Percentiles rank a stretch among this genome's conserved stretches.
Conservation (phyloP, 2,113 vertebrate species). For the Nothocercus julius region DNA sequence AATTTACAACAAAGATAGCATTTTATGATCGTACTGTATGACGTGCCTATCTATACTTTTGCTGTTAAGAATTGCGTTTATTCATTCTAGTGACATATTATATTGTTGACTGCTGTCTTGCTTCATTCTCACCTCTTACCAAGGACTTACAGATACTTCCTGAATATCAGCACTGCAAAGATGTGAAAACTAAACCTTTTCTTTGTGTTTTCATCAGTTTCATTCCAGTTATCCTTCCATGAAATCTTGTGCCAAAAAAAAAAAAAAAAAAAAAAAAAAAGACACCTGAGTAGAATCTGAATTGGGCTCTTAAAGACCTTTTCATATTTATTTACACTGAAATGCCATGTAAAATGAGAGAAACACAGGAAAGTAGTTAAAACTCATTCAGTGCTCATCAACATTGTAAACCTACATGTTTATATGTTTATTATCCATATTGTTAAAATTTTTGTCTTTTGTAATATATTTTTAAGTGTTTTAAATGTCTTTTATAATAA, state of each 20-base stretch:
- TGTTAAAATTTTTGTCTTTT: too few species aligned
- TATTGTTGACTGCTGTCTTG: not conserved
- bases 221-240: not conserved
- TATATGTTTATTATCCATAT: too few species aligned
- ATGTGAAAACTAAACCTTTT: not conserved
- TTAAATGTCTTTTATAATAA: slow-evolving; percentile 39
- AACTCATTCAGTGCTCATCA: too few species aligned
- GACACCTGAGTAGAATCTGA: too few species aligned
- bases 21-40: not conserved
- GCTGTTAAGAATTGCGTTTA: not conserved
- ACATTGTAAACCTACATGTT: too few species aligned
- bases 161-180: not conserved
- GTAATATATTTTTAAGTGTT: too few species aligned
- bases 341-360: too few species aligned
- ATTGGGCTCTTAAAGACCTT: too few species aligned
- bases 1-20: not conserved
- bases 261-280: not conserved
- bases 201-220: not conserved
- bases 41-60: not conserved
- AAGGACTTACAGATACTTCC: not conserved
- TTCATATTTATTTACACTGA: too few species aligned
- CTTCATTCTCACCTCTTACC: not conserved
- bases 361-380: too few species aligned
- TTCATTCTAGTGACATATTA: not conserved
- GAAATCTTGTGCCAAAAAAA: not conserved